A percentile compares a stretch with the other conserved stretches of the same genome.
These are phyloP conservation scores for Macrobrachium nipponense DNA, from an alignment of 1,140 invertebrate species.

Conservation along the genomic window DNA sequence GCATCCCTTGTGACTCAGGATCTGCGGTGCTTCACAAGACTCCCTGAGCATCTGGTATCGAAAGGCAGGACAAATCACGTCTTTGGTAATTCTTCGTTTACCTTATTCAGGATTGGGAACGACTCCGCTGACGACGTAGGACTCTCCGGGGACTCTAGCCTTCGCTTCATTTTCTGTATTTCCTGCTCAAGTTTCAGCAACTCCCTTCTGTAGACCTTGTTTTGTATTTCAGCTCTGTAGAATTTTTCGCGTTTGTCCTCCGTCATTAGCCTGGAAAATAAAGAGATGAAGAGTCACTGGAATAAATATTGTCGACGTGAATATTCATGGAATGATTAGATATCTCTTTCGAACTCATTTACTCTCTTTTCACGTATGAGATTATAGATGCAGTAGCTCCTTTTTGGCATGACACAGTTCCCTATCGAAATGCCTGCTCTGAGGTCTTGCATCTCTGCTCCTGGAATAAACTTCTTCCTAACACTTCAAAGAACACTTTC, in stretches of 20 bases:
- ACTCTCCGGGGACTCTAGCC: conserved; percentile 69
- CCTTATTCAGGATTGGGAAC: not conserved
- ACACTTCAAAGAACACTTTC: too few species aligned
- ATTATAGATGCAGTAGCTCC: too few species aligned
- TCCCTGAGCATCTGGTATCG: too few species aligned
- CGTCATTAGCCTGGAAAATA: conserved; percentile 70
- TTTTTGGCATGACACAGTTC: too few species aligned
- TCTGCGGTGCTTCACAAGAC: too few species aligned
- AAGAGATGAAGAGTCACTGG: not conserved
- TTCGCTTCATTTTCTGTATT: conserved; percentile 80
- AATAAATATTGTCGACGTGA: not conserved
- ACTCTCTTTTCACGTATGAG: too few species aligned
- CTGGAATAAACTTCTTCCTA: too few species aligned
- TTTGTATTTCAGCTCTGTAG: conserved; percentile 90
- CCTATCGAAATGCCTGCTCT: too few species aligned
- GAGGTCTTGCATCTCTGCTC: too few species aligned
- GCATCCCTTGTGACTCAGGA: too few species aligned
- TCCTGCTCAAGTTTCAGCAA: conserved; percentile 84
- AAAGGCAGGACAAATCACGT: not conserved
- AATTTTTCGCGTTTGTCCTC: conserved; percentile 79
- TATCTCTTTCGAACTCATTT: too few species aligned
- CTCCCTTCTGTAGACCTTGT: conserved; percentile 87
- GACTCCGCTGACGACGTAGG: conserved; percentile 37
- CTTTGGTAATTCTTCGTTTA: not conserved
- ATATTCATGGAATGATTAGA: not conserved